A percentile compares a stretch with the other conserved stretches of the same genome.
Evolutionary conservation across 92 coral and sea anemone genomes (phyloP).

Genomic region (Pocillopora grandis): DNA sequence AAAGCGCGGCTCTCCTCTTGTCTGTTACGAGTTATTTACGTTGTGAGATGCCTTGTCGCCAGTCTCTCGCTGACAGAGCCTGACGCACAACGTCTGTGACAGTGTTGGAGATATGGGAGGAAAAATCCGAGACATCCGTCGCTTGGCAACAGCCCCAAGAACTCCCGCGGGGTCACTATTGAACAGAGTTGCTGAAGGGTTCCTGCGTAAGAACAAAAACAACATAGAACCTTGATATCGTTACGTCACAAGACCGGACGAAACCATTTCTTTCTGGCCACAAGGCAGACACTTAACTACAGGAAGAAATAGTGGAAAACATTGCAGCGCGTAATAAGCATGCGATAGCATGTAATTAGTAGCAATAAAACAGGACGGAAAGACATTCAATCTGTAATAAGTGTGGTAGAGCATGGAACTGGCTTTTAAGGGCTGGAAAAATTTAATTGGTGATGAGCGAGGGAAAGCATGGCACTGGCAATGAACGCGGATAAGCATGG

Average conservation of each 20-base stretch:
- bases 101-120: conserved; percentile 83
- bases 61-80: conserved; percentile 58
- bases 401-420: too few relatives aligned
- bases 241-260: neutral
- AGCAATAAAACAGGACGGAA: too few relatives aligned
- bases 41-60: conserved; percentile 20
- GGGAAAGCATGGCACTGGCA: too few relatives aligned
- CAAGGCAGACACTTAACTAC: too few relatives aligned
- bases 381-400: too few relatives aligned
- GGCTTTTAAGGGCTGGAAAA: too few relatives aligned
- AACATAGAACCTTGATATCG: neutral
- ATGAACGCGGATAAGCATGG: too few relatives aligned
- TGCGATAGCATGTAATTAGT: too few relatives aligned
- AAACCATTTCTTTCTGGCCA: too few relatives aligned
- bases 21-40: neutral
- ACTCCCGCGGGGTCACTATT: conserved; percentile 71
- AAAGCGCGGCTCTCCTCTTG: neutral
- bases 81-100: conserved; percentile 72
- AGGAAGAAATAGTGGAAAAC: too few relatives aligned
- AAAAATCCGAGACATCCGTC: conserved; percentile 90
- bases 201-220: neutral
- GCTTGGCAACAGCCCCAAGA: conserved; percentile 76
- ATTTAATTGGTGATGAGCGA: too few relatives aligned
- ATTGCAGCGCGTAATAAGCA: too few relatives aligned
- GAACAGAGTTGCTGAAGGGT: conserved; percentile 52